These are phyloP conservation scores for Hippocampus abdominalis DNA, from an alignment of 2,113 vertebrate genomes.

Conservation along the genomic window DNA sequence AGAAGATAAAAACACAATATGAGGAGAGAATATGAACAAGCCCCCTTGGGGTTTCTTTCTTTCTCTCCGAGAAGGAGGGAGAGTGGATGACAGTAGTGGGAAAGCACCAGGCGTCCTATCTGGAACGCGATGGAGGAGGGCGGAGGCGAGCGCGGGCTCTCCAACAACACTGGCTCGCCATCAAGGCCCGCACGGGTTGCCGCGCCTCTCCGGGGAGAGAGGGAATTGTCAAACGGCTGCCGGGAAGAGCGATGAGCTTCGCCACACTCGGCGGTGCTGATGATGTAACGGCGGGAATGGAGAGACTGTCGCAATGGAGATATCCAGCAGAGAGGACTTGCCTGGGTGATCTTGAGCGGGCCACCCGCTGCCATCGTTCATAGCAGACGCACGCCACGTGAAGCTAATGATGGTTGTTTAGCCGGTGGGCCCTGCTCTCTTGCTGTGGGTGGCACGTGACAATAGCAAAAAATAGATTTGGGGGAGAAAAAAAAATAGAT, in stretches of 20 bases:
- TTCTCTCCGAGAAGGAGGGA: conserved; percentile 30
- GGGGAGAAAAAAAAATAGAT: conserved; percentile 20
- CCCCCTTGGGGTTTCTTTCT: conserved; percentile 52
- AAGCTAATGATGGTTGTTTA: conserved; percentile 63
- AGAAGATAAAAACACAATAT: conserved; percentile 61
- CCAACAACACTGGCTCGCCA: conserved; percentile 48
- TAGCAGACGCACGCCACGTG: conserved; percentile 45
- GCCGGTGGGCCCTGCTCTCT: conserved; percentile 47
- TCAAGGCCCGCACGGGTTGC: conserved; percentile 34
- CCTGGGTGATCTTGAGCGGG: conserved; percentile 49
- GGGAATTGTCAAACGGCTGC: conserved; percentile 47
- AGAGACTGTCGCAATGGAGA: conserved; percentile 35
- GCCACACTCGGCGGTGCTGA: conserved; percentile 31
- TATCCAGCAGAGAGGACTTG: conserved; percentile 51
- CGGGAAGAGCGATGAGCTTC: conserved; percentile 50
- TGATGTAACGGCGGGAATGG: conserved; percentile 46
- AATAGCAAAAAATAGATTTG: conserved; percentile 36
- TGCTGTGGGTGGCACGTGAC: conserved; percentile 35
- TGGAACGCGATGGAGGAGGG: conserved; percentile 37
- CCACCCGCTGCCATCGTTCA: conserved; percentile 59
- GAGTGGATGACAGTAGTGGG: conserved; percentile 61
- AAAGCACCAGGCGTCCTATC: conserved; percentile 42
- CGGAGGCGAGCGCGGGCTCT: conserved; percentile 28
- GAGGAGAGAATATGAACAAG: conserved; percentile 67
- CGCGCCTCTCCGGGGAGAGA: conserved; percentile 43